Evolutionary conservation across 2,113 vertebrate genomes (phyloP), one percentile per base, ranked within the genome.

Genomic region (Tichodroma muraria): DNA sequence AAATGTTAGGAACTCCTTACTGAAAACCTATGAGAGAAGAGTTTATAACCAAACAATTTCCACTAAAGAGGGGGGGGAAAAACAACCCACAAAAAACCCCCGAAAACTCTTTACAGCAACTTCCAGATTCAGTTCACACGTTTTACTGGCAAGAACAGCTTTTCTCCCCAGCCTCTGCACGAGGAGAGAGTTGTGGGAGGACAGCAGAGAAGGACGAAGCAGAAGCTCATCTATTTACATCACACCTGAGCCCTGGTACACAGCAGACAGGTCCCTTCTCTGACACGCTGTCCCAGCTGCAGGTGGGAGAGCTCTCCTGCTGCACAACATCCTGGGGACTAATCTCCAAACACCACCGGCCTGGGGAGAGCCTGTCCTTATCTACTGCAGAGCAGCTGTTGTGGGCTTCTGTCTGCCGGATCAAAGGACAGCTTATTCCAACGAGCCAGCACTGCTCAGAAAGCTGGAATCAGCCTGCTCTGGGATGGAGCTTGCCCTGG

Each of bases 341-440:
- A 13, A 88, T 79, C 94, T 90, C 79, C 42, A 78, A 77, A 59
- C 72, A 16, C 28, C 7, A 71, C 50, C 88, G 44, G 83, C 54
- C 76, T 42, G 47, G 14, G 86, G n/a, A 75, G 38, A 1, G 35
- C 56, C 70, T 80, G 50, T 42, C 65, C 93, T 91, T 76, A 91
- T 89, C 88, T 83, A 2, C 11, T 56, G 57, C 88, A 72, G 64
- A 92, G 84, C 97, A 97, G 96, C 96, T 97, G 91, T 33, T 82
- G 79, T 8, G 57, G 86, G 37, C 88, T 95, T 61, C 90, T 94
- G 60, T 64, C 85, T 95, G 60, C 57, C 53, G 91, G 76, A 95
- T 95, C 93, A 97, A 96, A 97, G 90, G 13, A 44, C 59, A 95
- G 63, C 50, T 63, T 7, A 22, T 72, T 88, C 92, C 71, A 42